Evolutionary conservation across 2,888 invertebrate species (phyloP).

Genomic region (Brachypterus glaber): DNA sequence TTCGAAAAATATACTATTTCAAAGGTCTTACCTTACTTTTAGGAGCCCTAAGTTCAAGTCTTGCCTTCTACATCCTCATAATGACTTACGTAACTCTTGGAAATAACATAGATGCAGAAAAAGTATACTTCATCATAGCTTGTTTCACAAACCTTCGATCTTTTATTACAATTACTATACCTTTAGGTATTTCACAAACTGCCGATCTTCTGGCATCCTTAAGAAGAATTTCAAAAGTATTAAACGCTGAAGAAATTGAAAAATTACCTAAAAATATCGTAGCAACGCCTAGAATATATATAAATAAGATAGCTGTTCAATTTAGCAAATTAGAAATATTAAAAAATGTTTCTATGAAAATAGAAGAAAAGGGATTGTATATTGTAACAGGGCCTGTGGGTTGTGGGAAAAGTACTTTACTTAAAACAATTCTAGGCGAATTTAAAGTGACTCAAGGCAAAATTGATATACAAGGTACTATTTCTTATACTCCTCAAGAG

Average conservation of each 20-base stretch:
- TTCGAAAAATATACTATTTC: conserved; percentile 33
- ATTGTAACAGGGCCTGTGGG: conserved; percentile 53
- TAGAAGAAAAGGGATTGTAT: conserved; percentile 37
- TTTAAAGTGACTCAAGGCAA: conserved; percentile 21
- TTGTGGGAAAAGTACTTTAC: conserved; percentile 30
- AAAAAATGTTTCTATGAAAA: conserved; percentile 37
- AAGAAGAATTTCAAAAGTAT: conserved; percentile 21
- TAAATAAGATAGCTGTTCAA: conserved; percentile 21
- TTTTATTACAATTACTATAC: conserved; percentile 27
- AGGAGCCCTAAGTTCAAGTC: conserved; percentile 26
- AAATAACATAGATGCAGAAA: conserved; percentile 24
- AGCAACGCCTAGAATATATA: conserved; percentile 12
- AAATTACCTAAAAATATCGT: background rate
- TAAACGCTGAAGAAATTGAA: conserved; percentile 11
- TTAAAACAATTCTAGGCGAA: conserved; percentile 29
- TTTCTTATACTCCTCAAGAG: conserved; percentile 31
- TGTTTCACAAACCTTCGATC: conserved; percentile 23
- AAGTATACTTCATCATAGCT: conserved; percentile 22
- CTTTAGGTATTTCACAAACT: conserved; percentile 25
- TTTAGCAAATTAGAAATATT: conserved; percentile 33
- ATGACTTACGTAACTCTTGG: conserved; percentile 27
- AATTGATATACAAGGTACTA: conserved; percentile 22
- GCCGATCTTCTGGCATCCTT: conserved; percentile 27
- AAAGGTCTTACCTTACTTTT: conserved; percentile 31
- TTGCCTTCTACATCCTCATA: conserved; percentile 26